Percentiles rank a stretch among this genome's conserved stretches.
Conservation (phyloP, 2,888 invertebrate species). For the Drosophila acutilabella region DNA sequence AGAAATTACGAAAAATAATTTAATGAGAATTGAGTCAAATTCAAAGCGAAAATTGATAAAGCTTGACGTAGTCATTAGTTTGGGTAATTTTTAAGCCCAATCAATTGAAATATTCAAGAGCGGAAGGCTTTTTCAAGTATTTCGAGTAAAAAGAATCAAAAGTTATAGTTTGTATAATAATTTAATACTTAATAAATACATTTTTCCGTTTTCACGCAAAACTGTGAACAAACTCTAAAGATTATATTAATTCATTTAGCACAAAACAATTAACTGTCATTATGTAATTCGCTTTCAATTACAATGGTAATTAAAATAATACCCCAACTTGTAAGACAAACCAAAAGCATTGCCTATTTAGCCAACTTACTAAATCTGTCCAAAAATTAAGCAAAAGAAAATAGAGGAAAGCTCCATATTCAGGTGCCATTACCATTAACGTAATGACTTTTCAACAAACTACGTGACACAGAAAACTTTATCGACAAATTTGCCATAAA, state of each 20-base stretch:
- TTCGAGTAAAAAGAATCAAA: no score
- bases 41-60: background rate
- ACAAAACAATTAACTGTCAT: constrained; percentile 1
- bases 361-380: constrained; percentile 4
- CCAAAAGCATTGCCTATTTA: constrained; percentile 2
- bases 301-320: constrained; percentile 18
- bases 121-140: no score
- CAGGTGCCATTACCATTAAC: constrained; percentile 34
- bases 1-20: constrained; percentile 14
- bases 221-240: no score
- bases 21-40: constrained; percentile 7
- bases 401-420: constrained; percentile 6
- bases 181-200: no score
- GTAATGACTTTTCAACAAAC: constrained; percentile 58
- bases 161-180: no score
- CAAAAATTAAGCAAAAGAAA: background rate
- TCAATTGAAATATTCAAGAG: constrained; percentile 1
- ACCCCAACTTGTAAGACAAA: constrained; percentile 9
- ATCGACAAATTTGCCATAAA: constrained; percentile 58
- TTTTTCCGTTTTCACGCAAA: background rate
- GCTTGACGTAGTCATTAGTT: constrained; percentile 8
- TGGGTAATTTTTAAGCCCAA: constrained; percentile 8
- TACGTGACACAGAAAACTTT: constrained; percentile 64
- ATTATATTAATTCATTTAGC: background rate
- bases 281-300: constrained; percentile 30